A percentile compares a stretch with the other conserved stretches of the same genome.
These are phyloP conservation scores for Enhydra lutris DNA, from an alignment of 2,113 vertebrate species.

Conservation along the genomic window DNA sequence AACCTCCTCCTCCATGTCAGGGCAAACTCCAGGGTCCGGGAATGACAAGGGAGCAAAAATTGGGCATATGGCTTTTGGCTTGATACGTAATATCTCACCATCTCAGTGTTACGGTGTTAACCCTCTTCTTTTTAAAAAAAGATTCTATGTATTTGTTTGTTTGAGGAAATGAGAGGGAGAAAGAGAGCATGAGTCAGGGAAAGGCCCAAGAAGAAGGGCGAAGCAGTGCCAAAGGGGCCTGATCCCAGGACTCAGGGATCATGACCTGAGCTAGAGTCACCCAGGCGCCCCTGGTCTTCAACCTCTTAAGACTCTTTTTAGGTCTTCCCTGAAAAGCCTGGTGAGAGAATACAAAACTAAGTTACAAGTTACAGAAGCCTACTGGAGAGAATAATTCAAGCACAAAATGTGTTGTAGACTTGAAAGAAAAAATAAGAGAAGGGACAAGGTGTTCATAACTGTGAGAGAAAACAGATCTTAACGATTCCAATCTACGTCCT, in stretches of 20 bases:
- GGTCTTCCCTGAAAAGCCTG: background rate
- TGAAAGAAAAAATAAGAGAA: background rate
- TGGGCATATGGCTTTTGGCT: background rate
- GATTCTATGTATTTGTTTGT: background rate
- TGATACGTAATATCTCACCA: background rate
- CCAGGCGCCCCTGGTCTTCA: background rate
- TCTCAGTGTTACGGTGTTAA: background rate
- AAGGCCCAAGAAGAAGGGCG: background rate
- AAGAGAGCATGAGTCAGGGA: background rate
- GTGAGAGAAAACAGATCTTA: background rate
- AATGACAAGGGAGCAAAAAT: background rate
- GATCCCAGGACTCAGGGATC: background rate
- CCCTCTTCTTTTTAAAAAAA: background rate
- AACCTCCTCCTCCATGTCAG: background rate
- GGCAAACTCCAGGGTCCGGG: background rate
- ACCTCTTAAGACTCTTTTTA: background rate
- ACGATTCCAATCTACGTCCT: background rate
- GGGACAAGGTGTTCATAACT: background rate
- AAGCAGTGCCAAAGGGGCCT: background rate
- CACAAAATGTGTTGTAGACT: background rate
- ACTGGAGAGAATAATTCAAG: background rate
- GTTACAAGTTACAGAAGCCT: background rate
- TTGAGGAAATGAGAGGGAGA: background rate
- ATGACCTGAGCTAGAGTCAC: background rate
- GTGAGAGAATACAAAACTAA: background rate